These are phyloP conservation scores for Cotesia vestalis DNA, from an alignment of 1,140 invertebrate species.

Conservation along the genomic window DNA sequence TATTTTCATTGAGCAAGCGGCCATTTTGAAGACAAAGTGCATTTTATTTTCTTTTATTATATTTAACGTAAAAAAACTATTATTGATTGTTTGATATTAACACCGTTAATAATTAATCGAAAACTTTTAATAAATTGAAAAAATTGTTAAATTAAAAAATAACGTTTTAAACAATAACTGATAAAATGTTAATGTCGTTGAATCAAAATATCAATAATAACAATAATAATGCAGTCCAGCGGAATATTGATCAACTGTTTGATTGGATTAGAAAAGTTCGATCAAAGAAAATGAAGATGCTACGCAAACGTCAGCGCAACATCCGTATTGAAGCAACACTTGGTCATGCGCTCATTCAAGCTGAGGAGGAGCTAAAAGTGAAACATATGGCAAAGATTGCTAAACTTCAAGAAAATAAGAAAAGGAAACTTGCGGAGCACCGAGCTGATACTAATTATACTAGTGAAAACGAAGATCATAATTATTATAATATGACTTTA, in stretches of 20 bases:
- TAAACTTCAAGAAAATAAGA: constrained; percentile 60
- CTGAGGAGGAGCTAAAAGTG: constrained; percentile 58
- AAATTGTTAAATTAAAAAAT: too few species aligned
- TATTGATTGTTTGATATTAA: too few species aligned
- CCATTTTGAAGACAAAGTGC: too few species aligned
- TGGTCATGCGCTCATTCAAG: constrained; percentile 53
- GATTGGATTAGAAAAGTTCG: constrained; percentile 64
- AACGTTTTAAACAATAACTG: too few species aligned
- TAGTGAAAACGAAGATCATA: background rate
- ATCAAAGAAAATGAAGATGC: constrained; percentile 59
- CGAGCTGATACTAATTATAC: background rate
- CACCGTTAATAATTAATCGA: too few species aligned
- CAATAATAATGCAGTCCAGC: background rate
- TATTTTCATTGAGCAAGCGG: too few species aligned
- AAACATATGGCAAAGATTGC: constrained; percentile 59
- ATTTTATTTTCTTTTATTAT: too few species aligned
- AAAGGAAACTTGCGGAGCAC: constrained; percentile 41
- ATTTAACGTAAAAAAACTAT: too few species aligned
- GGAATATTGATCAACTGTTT: constrained; percentile 53
- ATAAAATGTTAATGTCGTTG: too few species aligned
- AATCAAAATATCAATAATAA: too few species aligned
- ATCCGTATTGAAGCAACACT: constrained; percentile 64
- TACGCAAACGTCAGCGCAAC: constrained; percentile 56
- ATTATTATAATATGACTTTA: constrained; percentile 12
- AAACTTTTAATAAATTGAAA: too few species aligned